These are phyloP conservation scores for Panulirus ornatus DNA, from an alignment of 1,140 invertebrate species.

Conservation along the genomic window DNA sequence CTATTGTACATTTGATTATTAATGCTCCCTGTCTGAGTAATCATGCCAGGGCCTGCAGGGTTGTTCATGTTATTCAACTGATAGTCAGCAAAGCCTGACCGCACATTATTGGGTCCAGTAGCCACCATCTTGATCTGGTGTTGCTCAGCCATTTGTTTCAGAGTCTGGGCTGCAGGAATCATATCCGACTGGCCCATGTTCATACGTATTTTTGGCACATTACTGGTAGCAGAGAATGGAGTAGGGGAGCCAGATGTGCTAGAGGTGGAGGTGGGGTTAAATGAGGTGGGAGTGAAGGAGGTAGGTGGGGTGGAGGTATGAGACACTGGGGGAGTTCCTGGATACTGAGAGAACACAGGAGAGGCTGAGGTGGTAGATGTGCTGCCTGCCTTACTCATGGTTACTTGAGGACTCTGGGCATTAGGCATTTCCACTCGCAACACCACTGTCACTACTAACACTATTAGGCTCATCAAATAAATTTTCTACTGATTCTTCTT, in stretches of 20 bases:
- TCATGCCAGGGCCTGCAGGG: conserved; percentile 57
- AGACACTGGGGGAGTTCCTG: conserved; percentile 74
- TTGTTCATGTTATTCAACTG: conserved; percentile 65
- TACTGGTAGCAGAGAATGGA: conserved; percentile 59
- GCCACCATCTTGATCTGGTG: conserved; percentile 88
- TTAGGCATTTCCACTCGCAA: conserved; percentile 70
- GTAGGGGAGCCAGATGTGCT: conserved; percentile 62
- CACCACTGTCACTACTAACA: conserved; percentile 74
- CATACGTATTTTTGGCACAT: conserved; percentile 68
- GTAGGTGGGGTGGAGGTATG: conserved; percentile 75
- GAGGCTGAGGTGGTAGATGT: conserved; percentile 60
- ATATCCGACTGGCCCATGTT: conserved; percentile 69
- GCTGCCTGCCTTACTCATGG: conserved; percentile 47
- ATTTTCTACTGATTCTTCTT: conserved; percentile 71
- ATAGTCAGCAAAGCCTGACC: conserved; percentile 64
- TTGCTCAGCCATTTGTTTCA: conserved; percentile 97
- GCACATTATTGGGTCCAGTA: conserved; percentile 58
- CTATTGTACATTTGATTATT: conserved; percentile 70
- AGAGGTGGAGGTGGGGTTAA: conserved; percentile 68
- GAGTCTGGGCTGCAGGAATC: conserved; percentile 92
- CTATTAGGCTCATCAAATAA: conserved; percentile 73
- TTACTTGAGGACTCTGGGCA: conserved; percentile 68
- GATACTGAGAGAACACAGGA: conserved; percentile 76
- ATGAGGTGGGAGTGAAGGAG: conserved; percentile 71
- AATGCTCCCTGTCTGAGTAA: conserved; percentile 52